Conservation (phyloP, 2,797 vertebrate genomes). For the Manis javanica region DNA sequence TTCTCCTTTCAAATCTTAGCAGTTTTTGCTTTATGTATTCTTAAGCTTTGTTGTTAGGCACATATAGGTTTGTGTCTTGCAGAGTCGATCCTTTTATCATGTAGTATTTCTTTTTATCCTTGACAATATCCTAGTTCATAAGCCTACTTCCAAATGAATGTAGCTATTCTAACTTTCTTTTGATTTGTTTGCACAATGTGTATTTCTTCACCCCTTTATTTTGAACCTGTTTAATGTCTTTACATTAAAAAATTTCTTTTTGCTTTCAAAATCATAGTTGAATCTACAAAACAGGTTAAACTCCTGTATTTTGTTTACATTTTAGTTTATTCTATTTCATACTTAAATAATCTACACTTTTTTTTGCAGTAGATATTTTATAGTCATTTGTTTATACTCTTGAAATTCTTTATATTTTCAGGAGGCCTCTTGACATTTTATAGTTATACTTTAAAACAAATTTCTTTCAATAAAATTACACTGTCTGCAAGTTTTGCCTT, state of each 20-base stretch:
- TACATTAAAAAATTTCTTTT: neutral
- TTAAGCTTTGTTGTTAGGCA: neutral
- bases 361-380: neutral
- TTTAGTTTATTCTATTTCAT: neutral
- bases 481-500: neutral
- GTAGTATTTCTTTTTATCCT: neutral
- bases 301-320: neutral
- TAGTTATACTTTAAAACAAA: conserved; percentile 25
- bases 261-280: neutral
- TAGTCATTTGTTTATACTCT: neutral
- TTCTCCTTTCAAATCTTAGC: conserved; percentile 1
- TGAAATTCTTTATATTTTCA: conserved; percentile 14
- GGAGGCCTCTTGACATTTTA: neutral
- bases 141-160: conserved; percentile 10
- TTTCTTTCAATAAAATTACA: neutral
- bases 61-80: neutral
- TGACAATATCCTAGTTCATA: neutral
- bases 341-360: neutral
- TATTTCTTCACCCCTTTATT: neutral
- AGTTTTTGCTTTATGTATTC: neutral
- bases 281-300: neutral
- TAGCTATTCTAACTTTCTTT: neutral
- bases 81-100: neutral
- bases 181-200: neutral
- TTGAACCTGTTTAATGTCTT: neutral